Evolutionary conservation across 2,113 vertebrate genomes (phyloP), one percentile per base, ranked within the genome.

Genomic region (Paracanthobrama guichenoti): DNA sequence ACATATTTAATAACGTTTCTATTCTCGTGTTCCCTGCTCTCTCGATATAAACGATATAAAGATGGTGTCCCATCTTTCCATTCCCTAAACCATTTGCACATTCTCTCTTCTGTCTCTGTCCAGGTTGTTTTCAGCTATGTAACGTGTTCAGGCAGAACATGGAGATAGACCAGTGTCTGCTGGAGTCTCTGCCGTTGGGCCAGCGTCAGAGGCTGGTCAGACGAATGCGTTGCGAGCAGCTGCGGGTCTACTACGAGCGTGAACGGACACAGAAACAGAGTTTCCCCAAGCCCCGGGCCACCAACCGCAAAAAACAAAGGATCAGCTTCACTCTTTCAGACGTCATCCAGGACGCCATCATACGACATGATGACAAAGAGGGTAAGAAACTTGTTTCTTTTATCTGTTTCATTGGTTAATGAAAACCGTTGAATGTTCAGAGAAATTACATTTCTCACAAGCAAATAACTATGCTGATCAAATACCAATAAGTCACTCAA

Each of bases 121-220:
- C 85, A 98, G 98, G 98, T 95, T 99, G 98, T 94, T 97, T 98
- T 92, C 98, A 98, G 95, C 95, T 99, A 95, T 99, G 98, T 96
- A 98, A 97, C 88, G 95, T 96, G 88, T 99, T 99, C 86, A 96
- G 97, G 62, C 97, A 96, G 93, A 97, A 97, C 91, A 99, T 99
- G 98, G 98, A 99, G 96, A 99, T 99, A 91, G 97, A 99, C 96
- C 98, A 98, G 95, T 98, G 97, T 90, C 92, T 99, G 92, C 95
- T 99, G 95, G 97, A 99, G 94, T 97, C 98, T 81, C 96, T 99
- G 62, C 97, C 98, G 72, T 92, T 97, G 0, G 96, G 97, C 86
- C 98, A 98, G 90, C 93, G 98, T 69, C 98, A 98, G 93, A 93
- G 97, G 80, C 93, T 99, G 92, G 97, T 98, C 90, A 95, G 94